Conservation (phyloP, 2,888 invertebrate genomes). For the Lymantria dispar region DNA sequence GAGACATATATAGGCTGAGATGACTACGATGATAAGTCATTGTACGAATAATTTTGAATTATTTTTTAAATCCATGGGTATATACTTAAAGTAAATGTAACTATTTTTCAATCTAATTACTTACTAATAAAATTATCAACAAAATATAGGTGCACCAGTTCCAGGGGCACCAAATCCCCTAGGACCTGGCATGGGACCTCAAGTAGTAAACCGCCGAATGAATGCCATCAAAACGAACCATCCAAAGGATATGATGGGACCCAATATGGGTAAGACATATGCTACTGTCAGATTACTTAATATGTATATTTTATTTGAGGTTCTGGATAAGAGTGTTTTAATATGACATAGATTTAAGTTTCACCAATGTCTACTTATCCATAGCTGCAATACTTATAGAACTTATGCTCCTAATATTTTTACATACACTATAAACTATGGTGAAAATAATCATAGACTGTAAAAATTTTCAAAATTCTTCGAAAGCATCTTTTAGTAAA, state of each 20-base stretch:
- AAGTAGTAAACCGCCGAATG: constrained; percentile 88
- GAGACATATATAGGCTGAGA: no score
- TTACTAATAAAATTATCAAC: neutral
- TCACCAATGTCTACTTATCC: constrained; percentile 9
- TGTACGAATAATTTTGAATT: no score
- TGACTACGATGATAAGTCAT: no score
- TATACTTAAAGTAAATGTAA: no score
- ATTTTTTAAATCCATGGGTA: no score
- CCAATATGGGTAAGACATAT: constrained; percentile 88
- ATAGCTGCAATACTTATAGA: constrained; percentile 16
- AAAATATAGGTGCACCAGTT: constrained; percentile 41
- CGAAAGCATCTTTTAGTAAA: neutral
- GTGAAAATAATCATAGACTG: neutral
- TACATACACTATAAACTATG: constrained; percentile 6
- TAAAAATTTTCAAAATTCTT: neutral
- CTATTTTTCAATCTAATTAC: no score
- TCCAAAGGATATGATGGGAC: constrained; percentile 90
- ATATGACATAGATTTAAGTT: neutral
- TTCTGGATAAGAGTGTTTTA: constrained; percentile 15
- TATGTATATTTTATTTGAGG: constrained; percentile 8
- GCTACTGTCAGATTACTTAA: neutral
- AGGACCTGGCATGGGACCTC: constrained; percentile 76
- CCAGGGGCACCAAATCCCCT: constrained; percentile 72
- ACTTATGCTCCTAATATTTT: neutral
- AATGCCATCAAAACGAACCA: constrained; percentile 94